A percentile compares a stretch with the other conserved stretches of the same genome.
phyloP scores from a whole-genome alignment of 1,140 invertebrate species.

The Araneus ventricosus region DNA sequence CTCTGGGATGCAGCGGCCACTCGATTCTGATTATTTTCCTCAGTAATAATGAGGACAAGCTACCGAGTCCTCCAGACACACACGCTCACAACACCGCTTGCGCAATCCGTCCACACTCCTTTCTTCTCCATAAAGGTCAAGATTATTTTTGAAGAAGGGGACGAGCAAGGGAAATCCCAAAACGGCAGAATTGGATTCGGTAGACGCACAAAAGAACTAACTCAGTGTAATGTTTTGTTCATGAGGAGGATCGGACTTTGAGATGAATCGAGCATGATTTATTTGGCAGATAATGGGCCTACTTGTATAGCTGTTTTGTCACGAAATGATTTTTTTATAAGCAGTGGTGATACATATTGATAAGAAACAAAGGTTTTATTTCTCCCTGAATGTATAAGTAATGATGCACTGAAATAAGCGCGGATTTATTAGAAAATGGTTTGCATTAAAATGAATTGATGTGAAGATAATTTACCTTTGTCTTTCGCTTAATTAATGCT shows the following conservation, averaged over 20 bases:
- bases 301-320: neutral
- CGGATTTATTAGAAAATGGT: neutral
- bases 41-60: slow-evolving; percentile 39
- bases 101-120: neutral
- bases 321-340: neutral
- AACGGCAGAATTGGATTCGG: neutral
- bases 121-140: slow-evolving; percentile 53
- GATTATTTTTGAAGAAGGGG: slow-evolving; percentile 1
- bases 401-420: neutral
- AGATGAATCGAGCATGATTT: neutral
- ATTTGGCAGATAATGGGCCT: neutral
- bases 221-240: slow-evolving; percentile 16
- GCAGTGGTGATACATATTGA: neutral
- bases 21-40: slow-evolving; percentile 6
- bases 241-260: neutral
- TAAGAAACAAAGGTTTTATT: neutral
- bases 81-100: neutral
- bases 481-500: neutral
- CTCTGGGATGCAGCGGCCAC: slow-evolving; percentile 32
- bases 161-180: neutral
- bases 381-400: neutral
- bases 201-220: slow-evolving; percentile 5
- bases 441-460: no score
- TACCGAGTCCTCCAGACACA: neutral
- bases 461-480: neutral